A percentile compares a stretch with the other conserved stretches of the same genome.
Evolutionary conservation across 2,113 vertebrate species (phyloP).

Genomic region (Tachuris rubrigastra): DNA sequence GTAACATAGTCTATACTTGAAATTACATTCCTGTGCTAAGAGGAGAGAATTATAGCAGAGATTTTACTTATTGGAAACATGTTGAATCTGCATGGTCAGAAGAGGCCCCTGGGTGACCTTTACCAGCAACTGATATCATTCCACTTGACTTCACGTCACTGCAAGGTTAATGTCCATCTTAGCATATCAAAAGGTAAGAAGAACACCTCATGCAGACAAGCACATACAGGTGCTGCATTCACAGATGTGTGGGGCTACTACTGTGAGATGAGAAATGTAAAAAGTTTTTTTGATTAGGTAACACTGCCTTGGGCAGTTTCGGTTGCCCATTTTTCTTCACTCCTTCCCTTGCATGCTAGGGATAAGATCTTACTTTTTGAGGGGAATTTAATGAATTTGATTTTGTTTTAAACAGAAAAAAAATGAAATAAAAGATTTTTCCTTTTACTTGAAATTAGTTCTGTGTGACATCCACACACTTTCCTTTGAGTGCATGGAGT

Average conservation of each 20-base stretch:
- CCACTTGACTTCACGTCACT: not conserved
- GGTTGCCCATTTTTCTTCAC: not conserved
- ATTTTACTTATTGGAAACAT: not conserved
- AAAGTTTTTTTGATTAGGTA: not conserved
- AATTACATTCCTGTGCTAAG: not conserved
- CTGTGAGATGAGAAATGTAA: not conserved
- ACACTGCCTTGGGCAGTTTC: not conserved
- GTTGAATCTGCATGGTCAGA: not conserved
- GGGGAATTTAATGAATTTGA: not conserved
- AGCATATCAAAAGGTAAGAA: not conserved
- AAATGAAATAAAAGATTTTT: not conserved
- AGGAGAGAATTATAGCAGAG: not conserved
- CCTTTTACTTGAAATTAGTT: not conserved
- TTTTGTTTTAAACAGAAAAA: not conserved
- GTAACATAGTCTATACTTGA: not conserved
- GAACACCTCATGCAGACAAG: not conserved
- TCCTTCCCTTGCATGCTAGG: not conserved
- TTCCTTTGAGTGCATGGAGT: not conserved
- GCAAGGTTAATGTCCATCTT: not conserved
- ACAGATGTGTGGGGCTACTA: accelerated
- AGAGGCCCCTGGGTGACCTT: not conserved
- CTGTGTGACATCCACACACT: not conserved
- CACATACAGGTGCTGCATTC: not conserved
- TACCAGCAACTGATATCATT: accelerated
- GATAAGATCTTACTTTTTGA: not conserved